A percentile compares a stretch with the other conserved stretches of the same genome.
Evolutionary conservation across 2,888 invertebrate genomes (phyloP).

Genomic region (Rhogogaster chlorosoma): DNA sequence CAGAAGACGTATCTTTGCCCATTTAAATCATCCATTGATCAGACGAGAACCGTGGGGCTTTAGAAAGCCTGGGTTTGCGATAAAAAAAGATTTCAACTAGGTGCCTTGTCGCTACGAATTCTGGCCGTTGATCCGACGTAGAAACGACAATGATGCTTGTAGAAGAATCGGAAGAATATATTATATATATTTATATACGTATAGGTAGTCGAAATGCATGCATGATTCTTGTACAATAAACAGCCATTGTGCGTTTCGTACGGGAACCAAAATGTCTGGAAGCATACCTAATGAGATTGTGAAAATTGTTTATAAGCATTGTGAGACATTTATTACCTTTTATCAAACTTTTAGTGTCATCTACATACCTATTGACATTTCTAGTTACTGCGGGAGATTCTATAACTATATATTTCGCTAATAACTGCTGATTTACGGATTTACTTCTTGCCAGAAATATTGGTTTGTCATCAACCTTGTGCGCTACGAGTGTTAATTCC

Average conservation of each 20-base stretch:
- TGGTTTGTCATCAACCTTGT: conserved; percentile 51
- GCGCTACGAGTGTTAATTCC: conserved; percentile 49
- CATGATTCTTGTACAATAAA: conserved; percentile 42
- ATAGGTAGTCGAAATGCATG: conserved; percentile 39
- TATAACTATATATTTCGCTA: not conserved
- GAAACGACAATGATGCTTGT: conserved; percentile 48
- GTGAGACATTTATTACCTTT: conserved; percentile 46
- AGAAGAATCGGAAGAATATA: conserved; percentile 29
- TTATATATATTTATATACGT: not conserved
- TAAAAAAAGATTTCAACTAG: not conserved
- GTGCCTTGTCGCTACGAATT: conserved; percentile 20
- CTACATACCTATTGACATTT: conserved; percentile 44
- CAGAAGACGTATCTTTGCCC: conserved; percentile 35
- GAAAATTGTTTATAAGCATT: conserved; percentile 38
- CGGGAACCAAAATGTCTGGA: conserved; percentile 50
- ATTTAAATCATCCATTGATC: not conserved
- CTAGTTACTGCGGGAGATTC: conserved; percentile 40
- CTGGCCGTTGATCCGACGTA: conserved; percentile 32
- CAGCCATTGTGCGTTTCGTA: conserved; percentile 46
- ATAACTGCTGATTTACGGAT: conserved; percentile 32
- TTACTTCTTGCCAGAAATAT: conserved; percentile 51
- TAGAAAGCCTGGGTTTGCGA: not conserved
- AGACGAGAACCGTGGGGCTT: not conserved
- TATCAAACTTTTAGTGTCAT: conserved; percentile 29
- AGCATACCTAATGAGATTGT: conserved; percentile 44